Evolutionary conservation across 2,797 vertebrate genomes (phyloP).

Genomic region (Melanotaenia boesemani): DNA sequence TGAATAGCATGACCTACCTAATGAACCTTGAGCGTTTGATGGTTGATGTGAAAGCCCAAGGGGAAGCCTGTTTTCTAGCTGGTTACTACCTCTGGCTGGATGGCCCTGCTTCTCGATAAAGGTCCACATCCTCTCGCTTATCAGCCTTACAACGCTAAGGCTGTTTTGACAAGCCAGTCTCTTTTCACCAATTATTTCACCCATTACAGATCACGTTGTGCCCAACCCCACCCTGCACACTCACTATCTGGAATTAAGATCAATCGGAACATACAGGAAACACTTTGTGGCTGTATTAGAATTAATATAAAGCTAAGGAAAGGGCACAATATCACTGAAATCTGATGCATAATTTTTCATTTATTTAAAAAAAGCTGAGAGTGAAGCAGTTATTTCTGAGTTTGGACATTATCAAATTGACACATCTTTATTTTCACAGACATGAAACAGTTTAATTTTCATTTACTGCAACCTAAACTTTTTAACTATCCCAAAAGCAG

Average conservation of each 20-base stretch:
- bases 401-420: conserved; percentile 39
- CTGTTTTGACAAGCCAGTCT: conserved; percentile 80
- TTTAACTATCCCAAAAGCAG: conserved; percentile 24
- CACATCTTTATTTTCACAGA: conserved; percentile 28
- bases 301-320: conserved; percentile 31
- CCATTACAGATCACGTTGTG: conserved; percentile 74
- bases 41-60: conserved; percentile 78
- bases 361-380: conserved; percentile 14
- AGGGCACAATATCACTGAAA: conserved; percentile 33
- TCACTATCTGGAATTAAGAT: conserved; percentile 60
- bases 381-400: conserved; percentile 30
- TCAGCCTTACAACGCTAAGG: conserved; percentile 66
- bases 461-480: conserved; percentile 48
- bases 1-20: conserved; percentile 79
- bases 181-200: conserved; percentile 83
- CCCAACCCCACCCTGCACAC: conserved; percentile 56
- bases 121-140: conserved; percentile 73
- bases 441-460: conserved; percentile 32
- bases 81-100: conserved; percentile 77
- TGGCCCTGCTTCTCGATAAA: conserved; percentile 68
- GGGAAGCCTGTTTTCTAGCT: conserved; percentile 71
- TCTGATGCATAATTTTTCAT: conserved; percentile 31
- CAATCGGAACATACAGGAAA: conserved; percentile 57
- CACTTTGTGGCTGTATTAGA: conserved; percentile 31
- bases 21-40: conserved; percentile 79